Conservation (phyloP, 92 coral and sea anemone species). For the Siderastrea radians region DNA sequence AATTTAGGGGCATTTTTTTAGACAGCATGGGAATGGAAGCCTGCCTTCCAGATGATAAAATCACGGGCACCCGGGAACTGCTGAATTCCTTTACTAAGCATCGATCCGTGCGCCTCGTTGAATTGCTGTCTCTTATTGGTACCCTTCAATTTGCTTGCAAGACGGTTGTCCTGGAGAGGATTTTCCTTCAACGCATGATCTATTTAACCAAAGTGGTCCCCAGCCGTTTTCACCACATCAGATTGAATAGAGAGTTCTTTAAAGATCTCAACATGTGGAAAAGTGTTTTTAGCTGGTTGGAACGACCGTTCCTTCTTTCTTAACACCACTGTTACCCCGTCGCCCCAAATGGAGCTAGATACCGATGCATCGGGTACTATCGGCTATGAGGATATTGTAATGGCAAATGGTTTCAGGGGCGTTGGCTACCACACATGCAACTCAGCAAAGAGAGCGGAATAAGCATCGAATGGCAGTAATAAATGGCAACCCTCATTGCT, state of each 20-base stretch:
- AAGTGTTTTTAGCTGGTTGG: background rate
- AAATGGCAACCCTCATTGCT: too few relatives aligned
- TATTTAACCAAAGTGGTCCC: too few relatives aligned
- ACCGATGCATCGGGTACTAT: background rate
- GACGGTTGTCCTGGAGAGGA: too few relatives aligned
- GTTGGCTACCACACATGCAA: background rate
- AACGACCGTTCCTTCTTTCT: too few relatives aligned
- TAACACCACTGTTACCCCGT: background rate
- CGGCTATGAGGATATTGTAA: too few relatives aligned
- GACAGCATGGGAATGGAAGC: background rate
- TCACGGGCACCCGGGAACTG: background rate
- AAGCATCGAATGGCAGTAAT: too few relatives aligned
- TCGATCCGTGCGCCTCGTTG: too few relatives aligned
- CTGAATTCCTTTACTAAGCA: too few relatives aligned
- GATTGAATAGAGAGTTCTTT: background rate
- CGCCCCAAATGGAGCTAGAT: background rate
- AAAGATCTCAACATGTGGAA: background rate
- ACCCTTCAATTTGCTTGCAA: too few relatives aligned
- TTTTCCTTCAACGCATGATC: too few relatives aligned
- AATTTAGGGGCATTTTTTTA: background rate
- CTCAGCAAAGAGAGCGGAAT: background rate
- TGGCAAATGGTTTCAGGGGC: background rate
- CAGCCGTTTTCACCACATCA: too few relatives aligned
- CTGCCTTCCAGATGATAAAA: background rate
- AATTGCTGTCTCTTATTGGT: too few relatives aligned